Conservation (phyloP, 1,140 invertebrate species). For the Drosophila neocordata region DNA sequence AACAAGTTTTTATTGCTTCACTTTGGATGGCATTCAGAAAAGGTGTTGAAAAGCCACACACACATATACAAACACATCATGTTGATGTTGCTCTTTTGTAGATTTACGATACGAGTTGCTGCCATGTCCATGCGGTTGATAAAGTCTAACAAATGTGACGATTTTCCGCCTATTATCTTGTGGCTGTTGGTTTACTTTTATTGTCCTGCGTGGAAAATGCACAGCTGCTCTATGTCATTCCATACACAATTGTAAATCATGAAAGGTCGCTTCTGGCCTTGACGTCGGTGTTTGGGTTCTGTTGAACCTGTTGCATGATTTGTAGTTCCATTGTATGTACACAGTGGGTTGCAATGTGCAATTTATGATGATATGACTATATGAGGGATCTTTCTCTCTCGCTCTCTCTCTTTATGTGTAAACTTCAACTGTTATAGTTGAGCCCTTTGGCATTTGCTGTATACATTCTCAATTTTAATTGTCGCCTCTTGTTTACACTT, state of each 20-base stretch:
- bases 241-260: slow-evolving; percentile 68
- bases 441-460: neutral
- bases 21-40: slow-evolving; percentile 33
- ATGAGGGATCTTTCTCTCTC: slow-evolving; percentile 27
- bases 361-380: slow-evolving; percentile 52
- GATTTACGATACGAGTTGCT: slow-evolving; percentile 63
- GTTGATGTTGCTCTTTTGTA: slow-evolving; percentile 35
- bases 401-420: no score
- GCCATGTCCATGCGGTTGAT: slow-evolving; percentile 47
- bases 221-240: slow-evolving; percentile 55
- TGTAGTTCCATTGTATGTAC: slow-evolving; percentile 40
- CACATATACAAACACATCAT: slow-evolving; percentile 9
- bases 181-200: slow-evolving; percentile 49
- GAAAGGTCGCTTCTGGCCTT: slow-evolving; percentile 41
- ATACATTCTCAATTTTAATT: slow-evolving; percentile 38
- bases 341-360: slow-evolving; percentile 44
- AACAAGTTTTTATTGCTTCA: slow-evolving; percentile 63
- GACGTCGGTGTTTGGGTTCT: slow-evolving; percentile 14
- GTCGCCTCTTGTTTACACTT: slow-evolving; percentile 50
- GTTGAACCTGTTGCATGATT: slow-evolving; percentile 76
- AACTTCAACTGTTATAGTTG: neutral
- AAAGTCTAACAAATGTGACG: slow-evolving; percentile 72
- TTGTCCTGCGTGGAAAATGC: slow-evolving; percentile 70
- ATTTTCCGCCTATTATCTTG: slow-evolving; percentile 79
- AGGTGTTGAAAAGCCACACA: slow-evolving; percentile 53